Evolutionary conservation across 30 jellyfish, hydroid and myxozoan genomes (phyloP), one percentile per base, ranked within the genome.

Genomic region (Hydractinia symbiolongicarpus): DNA sequence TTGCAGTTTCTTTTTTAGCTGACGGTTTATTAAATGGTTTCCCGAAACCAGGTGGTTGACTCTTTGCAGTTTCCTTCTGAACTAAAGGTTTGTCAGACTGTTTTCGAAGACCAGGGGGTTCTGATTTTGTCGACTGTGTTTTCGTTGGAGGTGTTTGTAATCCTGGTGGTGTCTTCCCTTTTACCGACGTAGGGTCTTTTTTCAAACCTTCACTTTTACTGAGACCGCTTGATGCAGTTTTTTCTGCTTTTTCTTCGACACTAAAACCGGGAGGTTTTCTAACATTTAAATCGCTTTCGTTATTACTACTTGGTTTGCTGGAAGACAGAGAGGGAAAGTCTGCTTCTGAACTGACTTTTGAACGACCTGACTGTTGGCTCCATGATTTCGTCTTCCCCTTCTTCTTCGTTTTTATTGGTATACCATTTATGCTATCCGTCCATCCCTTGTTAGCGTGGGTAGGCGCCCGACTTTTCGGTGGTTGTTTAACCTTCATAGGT

Each of bases 1-100:
- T 30, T 30, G 69, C 17, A 53, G 83, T 20, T 20, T 54, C 58
- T 8, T 71, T 62, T 55, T 6, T 19, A 55, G 55, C 11, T 50
- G 84, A n/a, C 21, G 61, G 16, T 4, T 17, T 58, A 3, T 50
- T 67, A 40, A 21, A 8, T 79, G 10, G 16, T 67, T 40, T 80
- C 8, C 50, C 15, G 17, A 85, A 55, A 60, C 95, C 90, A 50
- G 95, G 90, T 5, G 90, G 95, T 5, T n/a, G 86, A 71, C 40
- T 50, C 2, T 58, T 72, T 54, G 83, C 78, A 4, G 86, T 77
- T 30, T 15, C 86, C 53, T 68, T 51, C 30, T 68, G 60, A 10
- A 60, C n/a, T 19, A 79, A 8, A 40, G 20, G 13, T 73, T 40
- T 2, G 0, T 52, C 73, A 54, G 19, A 1, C 6, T 55, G 10